Conservation (phyloP, 2,113 vertebrate species). For the Heptranchias perlo region DNA sequence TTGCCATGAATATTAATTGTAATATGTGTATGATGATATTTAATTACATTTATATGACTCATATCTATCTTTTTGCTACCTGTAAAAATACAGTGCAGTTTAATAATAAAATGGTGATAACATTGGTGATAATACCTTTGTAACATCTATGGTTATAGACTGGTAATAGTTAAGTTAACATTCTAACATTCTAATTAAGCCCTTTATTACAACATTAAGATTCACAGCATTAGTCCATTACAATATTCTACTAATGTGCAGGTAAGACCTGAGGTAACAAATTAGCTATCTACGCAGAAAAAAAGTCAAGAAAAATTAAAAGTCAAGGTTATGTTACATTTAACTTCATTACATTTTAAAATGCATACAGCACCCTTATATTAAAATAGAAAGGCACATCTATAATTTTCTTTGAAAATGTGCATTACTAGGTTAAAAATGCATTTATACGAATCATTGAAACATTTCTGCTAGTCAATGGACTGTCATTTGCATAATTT, state of each 20-base stretch:
- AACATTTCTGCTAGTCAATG: background rate
- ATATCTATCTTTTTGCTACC: background rate
- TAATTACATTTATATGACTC: background rate
- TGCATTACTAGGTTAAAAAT: background rate
- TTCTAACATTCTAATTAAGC: background rate
- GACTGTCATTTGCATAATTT: conserved; percentile 27
- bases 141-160: background rate
- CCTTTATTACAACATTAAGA: background rate
- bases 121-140: too few relatives aligned
- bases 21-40: background rate
- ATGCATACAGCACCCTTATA: background rate
- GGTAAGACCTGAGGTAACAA: background rate
- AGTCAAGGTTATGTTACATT: background rate
- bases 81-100: background rate
- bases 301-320: background rate
- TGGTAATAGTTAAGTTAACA: background rate
- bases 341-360: background rate
- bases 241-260: background rate
- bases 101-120: background rate
- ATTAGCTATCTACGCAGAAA: background rate
- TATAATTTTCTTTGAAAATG: background rate
- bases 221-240: background rate
- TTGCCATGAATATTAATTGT: background rate
- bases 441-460: background rate
- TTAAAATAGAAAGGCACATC: background rate